These are phyloP conservation scores for Heliornis fulica DNA, from an alignment of 2,113 vertebrate species.

Conservation along the genomic window DNA sequence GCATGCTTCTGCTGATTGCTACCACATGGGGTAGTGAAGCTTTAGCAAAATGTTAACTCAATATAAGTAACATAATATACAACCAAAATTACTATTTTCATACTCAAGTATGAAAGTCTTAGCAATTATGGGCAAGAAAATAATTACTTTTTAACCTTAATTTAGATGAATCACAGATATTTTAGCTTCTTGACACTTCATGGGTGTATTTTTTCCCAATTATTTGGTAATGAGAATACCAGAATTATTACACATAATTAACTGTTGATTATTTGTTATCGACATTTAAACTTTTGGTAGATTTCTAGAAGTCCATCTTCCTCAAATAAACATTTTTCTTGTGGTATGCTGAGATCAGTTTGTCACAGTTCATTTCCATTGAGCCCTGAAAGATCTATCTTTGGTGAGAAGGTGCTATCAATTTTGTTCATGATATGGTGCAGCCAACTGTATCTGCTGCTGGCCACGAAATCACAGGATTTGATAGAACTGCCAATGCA, in stretches of 20 bases:
- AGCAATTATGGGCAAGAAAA: not conserved
- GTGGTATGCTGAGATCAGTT: not conserved
- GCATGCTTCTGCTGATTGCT: not conserved
- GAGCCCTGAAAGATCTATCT: not conserved
- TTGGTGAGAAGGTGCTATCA: not conserved
- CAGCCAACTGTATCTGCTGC: not conserved
- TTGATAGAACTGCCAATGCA: not conserved
- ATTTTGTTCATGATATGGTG: not conserved
- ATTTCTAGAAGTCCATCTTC: not conserved
- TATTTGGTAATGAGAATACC: not conserved
- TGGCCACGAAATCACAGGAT: not conserved
- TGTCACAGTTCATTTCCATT: slow-evolving; percentile 3
- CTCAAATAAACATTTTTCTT: not conserved
- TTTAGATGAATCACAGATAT: not conserved
- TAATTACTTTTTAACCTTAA: not conserved
- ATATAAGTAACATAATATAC: not conserved
- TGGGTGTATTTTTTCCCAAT: not conserved
- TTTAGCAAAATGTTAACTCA: slow-evolving; percentile 12
- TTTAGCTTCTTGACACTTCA: not conserved
- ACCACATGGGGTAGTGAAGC: not conserved
- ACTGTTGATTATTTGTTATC: not conserved
- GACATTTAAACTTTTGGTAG: not conserved
- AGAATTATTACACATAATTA: not conserved
- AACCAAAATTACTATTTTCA: not conserved
- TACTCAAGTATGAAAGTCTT: not conserved